Base-by-base conservation (phyloP, 2,797 vertebrate genomes). In the Alfaro cultratus region DNA sequence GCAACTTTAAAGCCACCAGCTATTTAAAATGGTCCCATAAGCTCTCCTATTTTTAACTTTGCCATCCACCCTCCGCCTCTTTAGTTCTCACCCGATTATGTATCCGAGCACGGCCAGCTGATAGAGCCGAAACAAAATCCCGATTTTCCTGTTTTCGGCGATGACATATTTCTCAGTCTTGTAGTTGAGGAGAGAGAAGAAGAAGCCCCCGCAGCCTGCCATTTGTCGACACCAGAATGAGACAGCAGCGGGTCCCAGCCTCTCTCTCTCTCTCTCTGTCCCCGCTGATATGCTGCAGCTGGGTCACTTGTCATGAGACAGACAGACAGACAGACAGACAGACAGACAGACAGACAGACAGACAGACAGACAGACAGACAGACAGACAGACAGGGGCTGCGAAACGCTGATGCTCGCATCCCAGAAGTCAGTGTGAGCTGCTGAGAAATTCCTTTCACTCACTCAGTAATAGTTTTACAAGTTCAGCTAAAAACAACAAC, bases 81-180 rank as follows among this genome's bases (percentile, higher is more conserved):
- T 80, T 76, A 76, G 49, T 45, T 51, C 93, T 94, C 91, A 96
- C 96, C 92, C 98, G 89, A 93, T 97, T 93, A 94, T 96, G 95
- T 94, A 99, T 51, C 95, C 95, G 94, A 99, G 94, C 83, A 99
- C 96, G 78, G 95, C 95, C 81, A 98, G 92, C 93, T 99, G 98
- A 89, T 98, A 95, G 75, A 96, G 93, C 74, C 98, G 88, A 67
- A 98, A 98, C 72, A 99, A 95, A 78, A 99, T 90, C 80, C 98
- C 98, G 55, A 99, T 97, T 85, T 95, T 98, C 94, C 96, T 97
- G 96, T 97, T 99, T 93, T 97, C 97, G 0, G 97, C 97, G 72
- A 99, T 97, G 89, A 99, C 97, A 89, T 96, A 98, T 91, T 99
- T 99, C 89, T 97, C 97, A 0, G 98, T 99, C 93, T 99, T 99